phyloP scores from a whole-genome alignment of 2,113 vertebrate species.

The Microcebus ravelobensis region DNA sequence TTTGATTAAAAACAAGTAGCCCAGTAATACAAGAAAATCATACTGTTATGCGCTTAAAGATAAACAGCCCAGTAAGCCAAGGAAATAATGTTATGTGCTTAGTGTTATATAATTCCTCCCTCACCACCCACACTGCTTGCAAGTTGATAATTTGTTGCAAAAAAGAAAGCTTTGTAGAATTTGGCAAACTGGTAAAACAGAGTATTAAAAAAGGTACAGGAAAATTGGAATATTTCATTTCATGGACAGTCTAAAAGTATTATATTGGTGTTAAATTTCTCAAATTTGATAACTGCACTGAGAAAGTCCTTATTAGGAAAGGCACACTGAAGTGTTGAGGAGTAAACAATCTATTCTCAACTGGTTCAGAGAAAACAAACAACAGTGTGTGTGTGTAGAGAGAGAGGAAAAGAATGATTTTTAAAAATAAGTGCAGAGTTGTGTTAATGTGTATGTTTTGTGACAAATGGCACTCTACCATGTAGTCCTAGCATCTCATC shows the following conservation, averaged over 20 bases:
- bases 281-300: background rate
- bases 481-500: background rate
- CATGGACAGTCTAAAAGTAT: background rate
- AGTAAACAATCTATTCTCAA: background rate
- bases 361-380: background rate
- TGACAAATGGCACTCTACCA: background rate
- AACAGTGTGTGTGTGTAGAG: background rate
- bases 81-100: background rate
- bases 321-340: background rate
- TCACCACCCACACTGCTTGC: background rate
- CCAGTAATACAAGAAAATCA: slow-evolving; percentile 16
- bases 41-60: background rate
- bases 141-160: background rate
- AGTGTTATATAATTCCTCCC: background rate
- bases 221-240: background rate
- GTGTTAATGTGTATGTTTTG: background rate
- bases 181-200: slow-evolving; percentile 2
- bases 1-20: background rate
- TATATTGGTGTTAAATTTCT: background rate
- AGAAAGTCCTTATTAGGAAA: slow-evolving; percentile 14
- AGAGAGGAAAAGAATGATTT: background rate
- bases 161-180: slow-evolving; percentile 12
- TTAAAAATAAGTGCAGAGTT: background rate
- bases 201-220: background rate
- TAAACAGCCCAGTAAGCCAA: background rate